Conservation (phyloP, 2,888 invertebrate genomes). For the Polyommatus iphigenia region DNA sequence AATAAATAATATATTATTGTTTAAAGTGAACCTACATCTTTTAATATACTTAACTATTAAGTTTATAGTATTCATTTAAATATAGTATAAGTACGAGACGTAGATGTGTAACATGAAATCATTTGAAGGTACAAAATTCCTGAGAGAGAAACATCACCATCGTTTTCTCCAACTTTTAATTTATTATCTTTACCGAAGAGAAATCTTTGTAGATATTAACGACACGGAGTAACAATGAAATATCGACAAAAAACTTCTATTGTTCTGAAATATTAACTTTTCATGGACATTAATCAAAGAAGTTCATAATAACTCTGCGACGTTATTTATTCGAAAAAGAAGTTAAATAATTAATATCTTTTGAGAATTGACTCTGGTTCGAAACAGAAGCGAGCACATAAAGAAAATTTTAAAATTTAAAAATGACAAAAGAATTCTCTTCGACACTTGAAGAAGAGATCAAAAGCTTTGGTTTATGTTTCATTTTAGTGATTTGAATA, state of each 20-base stretch:
- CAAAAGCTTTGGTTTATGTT: constrained; percentile 21
- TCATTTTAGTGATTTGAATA: constrained; percentile 5
- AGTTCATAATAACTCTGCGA: constrained; percentile 21
- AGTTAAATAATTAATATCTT: constrained; percentile 22
- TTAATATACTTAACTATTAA: too few relatives aligned
- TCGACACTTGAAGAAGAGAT: background rate
- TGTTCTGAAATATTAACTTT: constrained; percentile 23
- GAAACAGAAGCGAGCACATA: background rate
- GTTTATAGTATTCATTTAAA: too few relatives aligned
- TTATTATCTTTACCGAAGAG: background rate
- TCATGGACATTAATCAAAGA: constrained; percentile 22
- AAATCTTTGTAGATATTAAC: background rate
- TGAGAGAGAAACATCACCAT: background rate
- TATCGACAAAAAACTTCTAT: constrained; percentile 14
- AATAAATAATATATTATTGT: background rate
- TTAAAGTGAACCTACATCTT: too few relatives aligned
- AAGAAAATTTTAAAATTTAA: constrained; percentile 3
- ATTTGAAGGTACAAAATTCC: background rate
- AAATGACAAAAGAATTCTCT: background rate
- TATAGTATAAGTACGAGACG: too few relatives aligned
- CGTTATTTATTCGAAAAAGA: constrained; percentile 23
- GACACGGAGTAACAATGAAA: constrained; percentile 4
- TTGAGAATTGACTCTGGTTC: constrained; percentile 8
- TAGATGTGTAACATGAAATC: background rate
- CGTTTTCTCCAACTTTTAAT: background rate